Conservation (phyloP, 2,113 vertebrate genomes). For the Accipiter cooperii region DNA sequence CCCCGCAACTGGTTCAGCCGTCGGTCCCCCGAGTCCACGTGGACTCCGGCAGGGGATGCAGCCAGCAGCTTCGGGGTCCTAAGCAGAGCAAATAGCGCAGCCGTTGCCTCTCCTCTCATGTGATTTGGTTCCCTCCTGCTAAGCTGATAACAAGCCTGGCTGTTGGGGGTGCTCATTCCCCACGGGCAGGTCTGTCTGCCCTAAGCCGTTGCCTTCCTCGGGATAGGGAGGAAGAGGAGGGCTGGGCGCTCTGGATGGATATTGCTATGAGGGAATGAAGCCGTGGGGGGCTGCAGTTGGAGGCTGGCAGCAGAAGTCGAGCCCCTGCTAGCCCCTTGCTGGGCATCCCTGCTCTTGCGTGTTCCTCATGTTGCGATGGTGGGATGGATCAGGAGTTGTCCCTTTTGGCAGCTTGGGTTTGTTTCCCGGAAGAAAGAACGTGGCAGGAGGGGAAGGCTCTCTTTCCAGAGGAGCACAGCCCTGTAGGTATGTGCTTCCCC, state of each 20-base stretch:
- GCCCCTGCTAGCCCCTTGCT: not conserved
- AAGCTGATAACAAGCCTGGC: not conserved
- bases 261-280: not conserved
- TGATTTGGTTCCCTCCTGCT: not conserved
- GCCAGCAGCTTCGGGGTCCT: not conserved
- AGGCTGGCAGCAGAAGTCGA: not conserved
- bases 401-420: not conserved
- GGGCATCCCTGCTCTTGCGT: not conserved
- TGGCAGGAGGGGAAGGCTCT: not conserved
- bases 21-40: not conserved
- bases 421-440: not conserved
- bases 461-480: not conserved
- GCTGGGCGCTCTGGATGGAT: not conserved
- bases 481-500: rapidly evolving
- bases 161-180: not conserved
- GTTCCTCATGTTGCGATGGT: rapidly evolving
- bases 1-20: not conserved
- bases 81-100: not conserved
- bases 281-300: not conserved
- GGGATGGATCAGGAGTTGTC: not conserved
- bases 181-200: not conserved
- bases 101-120: not conserved
- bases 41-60: not conserved
- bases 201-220: not conserved
- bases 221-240: not conserved